Percentiles rank a stretch among this genome's conserved stretches.
phyloP scores from a whole-genome alignment of 2,113 vertebrate species.

The Sitta europaea region DNA sequence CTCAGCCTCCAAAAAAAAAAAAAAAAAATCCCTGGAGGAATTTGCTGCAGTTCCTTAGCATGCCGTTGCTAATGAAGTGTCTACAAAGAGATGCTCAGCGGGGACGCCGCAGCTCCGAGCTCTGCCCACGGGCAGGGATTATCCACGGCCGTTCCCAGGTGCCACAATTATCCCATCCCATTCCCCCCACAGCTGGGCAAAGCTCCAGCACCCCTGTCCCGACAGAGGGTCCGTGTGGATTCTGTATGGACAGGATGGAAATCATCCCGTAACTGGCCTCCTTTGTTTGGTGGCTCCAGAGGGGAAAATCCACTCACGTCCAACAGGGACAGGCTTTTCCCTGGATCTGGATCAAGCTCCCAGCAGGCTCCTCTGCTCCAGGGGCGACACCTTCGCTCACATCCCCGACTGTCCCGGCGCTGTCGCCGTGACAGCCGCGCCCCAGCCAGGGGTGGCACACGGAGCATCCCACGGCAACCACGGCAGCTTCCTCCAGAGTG shows the following conservation, averaged over 20 bases:
- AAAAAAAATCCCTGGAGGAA: background rate
- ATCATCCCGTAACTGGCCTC: rapidly evolving
- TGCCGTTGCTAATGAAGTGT: background rate
- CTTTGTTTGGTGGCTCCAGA: background rate
- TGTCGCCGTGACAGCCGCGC: background rate
- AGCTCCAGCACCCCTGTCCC: background rate
- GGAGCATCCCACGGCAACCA: background rate
- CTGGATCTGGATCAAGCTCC: background rate
- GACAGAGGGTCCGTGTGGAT: rapidly evolving
- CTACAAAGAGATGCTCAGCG: background rate
- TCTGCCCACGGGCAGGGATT: background rate
- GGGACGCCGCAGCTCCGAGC: background rate
- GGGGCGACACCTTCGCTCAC: background rate
- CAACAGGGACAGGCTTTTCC: rapidly evolving
- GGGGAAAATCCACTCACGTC: background rate
- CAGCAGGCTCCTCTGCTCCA: background rate
- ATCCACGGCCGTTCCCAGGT: background rate
- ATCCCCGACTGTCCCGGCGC: no score
- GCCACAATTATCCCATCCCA: background rate
- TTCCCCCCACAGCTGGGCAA: background rate
- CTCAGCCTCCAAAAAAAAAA: background rate
- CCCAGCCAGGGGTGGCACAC: background rate
- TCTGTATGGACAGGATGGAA: rapidly evolving
- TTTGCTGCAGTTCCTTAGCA: background rate
- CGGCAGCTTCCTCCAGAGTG: background rate